Conservation (phyloP, 2,113 vertebrate species). For the Labrus mixtus region DNA sequence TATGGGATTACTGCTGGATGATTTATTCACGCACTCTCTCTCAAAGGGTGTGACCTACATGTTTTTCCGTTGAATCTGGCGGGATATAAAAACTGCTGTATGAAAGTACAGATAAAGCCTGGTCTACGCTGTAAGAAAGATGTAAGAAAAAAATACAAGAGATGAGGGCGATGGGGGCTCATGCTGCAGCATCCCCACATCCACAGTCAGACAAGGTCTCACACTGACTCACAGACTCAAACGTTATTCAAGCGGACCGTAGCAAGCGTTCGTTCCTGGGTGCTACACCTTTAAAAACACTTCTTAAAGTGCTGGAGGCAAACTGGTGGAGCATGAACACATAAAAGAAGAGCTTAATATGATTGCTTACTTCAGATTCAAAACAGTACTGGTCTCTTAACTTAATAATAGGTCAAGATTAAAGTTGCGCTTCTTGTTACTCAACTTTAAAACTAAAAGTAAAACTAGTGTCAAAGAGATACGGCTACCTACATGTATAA, state of each 20-base stretch:
- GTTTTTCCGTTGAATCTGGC: not conserved
- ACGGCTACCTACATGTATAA: not conserved
- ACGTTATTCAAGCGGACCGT: slow-evolving; percentile 33
- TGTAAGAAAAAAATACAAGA: not conserved
- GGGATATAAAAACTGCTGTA: not conserved
- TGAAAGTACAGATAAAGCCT: not conserved
- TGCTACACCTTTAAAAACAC: slow-evolving; percentile 39
- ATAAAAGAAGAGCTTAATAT: slow-evolving; percentile 21
- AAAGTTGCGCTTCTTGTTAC: not conserved
- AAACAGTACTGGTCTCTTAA: slow-evolving; percentile 1
- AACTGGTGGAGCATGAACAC: slow-evolving; percentile 67
- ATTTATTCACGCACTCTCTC: slow-evolving; percentile 8
- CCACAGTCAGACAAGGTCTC: slow-evolving; percentile 11
- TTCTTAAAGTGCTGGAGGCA: slow-evolving; percentile 61
- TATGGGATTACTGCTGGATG: not conserved
- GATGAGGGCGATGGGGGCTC: slow-evolving; percentile 28
- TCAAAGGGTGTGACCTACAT: not conserved
- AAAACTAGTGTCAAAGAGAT: not conserved
- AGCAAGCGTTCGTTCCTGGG: not conserved
- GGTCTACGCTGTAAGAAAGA: slow-evolving; percentile 3
- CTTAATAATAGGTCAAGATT: slow-evolving; percentile 5
- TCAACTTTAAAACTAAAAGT: not conserved
- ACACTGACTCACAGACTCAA: slow-evolving; percentile 23
- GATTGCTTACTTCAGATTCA: slow-evolving; percentile 18
- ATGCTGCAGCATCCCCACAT: not conserved